Conservation (phyloP, 2,888 invertebrate genomes). For the Eristalis tenax region DNA sequence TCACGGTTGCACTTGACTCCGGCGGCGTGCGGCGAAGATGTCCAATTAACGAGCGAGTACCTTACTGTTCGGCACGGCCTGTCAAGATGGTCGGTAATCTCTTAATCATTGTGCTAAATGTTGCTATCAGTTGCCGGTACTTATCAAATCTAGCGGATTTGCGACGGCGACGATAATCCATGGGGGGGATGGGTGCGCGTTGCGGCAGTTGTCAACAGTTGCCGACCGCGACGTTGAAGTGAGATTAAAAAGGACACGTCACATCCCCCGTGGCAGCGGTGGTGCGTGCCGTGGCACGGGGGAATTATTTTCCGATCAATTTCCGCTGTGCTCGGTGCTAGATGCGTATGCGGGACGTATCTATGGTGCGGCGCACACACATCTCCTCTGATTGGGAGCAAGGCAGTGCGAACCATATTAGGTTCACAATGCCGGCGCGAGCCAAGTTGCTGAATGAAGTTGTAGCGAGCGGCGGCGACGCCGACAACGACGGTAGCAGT, state of each 20-base stretch:
- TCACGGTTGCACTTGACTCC: background rate
- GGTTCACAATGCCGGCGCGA: slow-evolving; percentile 50
- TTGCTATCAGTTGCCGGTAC: slow-evolving; percentile 63
- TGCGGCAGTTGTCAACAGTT: background rate
- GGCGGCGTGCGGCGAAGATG: background rate
- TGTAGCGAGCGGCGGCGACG: slow-evolving; percentile 7
- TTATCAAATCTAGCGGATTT: slow-evolving; percentile 58
- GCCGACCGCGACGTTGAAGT: background rate
- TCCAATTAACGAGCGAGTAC: slow-evolving; percentile 7
- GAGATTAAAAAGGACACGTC: slow-evolving; percentile 1
- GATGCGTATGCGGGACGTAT: slow-evolving; percentile 33
- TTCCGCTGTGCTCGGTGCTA: slow-evolving; percentile 43
- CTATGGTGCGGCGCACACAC: background rate
- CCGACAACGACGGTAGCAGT: slow-evolving; percentile 7
- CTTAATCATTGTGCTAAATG: slow-evolving; percentile 64
- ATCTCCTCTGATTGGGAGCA: slow-evolving; percentile 32
- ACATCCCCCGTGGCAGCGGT: background rate
- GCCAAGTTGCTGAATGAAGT: slow-evolving; percentile 57
- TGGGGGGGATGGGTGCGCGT: background rate
- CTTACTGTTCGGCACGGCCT: background rate
- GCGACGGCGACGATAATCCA: slow-evolving; percentile 38
- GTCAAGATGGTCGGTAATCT: slow-evolving; percentile 37
- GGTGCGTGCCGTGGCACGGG: slow-evolving; percentile 10
- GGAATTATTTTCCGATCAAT: slow-evolving; percentile 69
- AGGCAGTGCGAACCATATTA: slow-evolving; percentile 46